A percentile compares a stretch with the other conserved stretches of the same genome.
Evolutionary conservation across 2,797 vertebrate species (phyloP).

Genomic region (Echiichthys vipera): DNA sequence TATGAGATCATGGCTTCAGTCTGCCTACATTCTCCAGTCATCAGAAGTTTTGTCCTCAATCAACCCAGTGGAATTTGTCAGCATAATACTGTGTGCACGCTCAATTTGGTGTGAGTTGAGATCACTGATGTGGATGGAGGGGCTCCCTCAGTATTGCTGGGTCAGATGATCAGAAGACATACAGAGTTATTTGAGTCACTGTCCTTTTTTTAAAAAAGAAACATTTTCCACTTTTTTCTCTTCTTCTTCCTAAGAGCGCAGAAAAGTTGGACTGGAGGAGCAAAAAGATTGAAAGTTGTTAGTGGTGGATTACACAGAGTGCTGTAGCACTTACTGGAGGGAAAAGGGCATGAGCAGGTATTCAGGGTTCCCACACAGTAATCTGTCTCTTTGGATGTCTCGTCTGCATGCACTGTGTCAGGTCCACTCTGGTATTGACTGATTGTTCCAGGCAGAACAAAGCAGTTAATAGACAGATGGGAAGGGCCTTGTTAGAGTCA

Average conservation of each 20-base stretch:
- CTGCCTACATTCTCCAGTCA: conserved; percentile 58
- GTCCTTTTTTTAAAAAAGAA: conserved; percentile 27
- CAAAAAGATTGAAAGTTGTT: conserved; percentile 59
- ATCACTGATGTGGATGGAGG: conserved; percentile 47
- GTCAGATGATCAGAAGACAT: conserved; percentile 56
- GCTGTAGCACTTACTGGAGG: conserved; percentile 30
- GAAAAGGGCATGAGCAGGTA: conserved; percentile 55
- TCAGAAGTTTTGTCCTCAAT: conserved; percentile 64
- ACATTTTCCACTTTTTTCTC: conserved; percentile 27
- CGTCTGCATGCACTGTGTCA: conserved; percentile 59
- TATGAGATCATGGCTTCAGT: conserved; percentile 43
- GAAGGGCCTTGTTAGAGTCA: conserved; percentile 41
- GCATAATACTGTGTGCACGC: conserved; percentile 58
- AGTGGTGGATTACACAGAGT: conserved; percentile 44
- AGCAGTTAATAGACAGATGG: conserved; percentile 42
- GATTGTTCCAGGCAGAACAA: conserved; percentile 60
- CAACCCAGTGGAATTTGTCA: conserved; percentile 68
- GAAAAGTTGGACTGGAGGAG: conserved; percentile 53
- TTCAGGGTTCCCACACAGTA: conserved; percentile 48
- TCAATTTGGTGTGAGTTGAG: conserved; percentile 55
- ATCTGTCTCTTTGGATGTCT: conserved; percentile 60
- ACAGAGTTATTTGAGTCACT: conserved; percentile 46
- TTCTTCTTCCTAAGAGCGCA: conserved; percentile 50
- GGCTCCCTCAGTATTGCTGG: conserved; percentile 42
- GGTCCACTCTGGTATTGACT: conserved; percentile 64